Base-by-base conservation (phyloP, 2,113 vertebrate species). In the Podarcis cretensis region DNA sequence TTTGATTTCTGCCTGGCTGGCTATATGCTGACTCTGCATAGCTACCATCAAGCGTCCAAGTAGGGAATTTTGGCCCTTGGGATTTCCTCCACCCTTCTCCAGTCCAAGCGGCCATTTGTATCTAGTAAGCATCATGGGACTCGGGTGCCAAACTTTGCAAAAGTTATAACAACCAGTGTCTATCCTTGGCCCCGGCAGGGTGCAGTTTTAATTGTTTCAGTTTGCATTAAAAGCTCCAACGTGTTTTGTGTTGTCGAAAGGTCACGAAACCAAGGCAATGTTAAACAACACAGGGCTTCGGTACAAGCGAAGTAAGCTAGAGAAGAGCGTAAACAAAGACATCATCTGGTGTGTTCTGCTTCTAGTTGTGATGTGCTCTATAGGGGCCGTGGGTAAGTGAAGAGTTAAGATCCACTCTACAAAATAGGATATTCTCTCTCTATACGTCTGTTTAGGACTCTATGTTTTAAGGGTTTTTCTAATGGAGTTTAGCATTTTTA, bases 181-280 rank as follows among this genome's bases (percentile, higher is more conserved):
- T 5, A 43, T 25, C 35, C 27, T 66, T 48, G 6, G 3, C 57
- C 30, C 63, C 32, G 30, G 63, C 21, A 27, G 14, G 10, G 7
- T 16, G 35, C 54, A 63, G 57, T 13, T 90, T 85, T 85, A 16
- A 74, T 23, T 25, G 0, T 48, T 76, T 40, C 30, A 27, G 14
- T 23, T 82, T 81, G 1, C 3, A 80, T 71, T 54, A 68, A 81
- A 32, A 73, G 88, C 83, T 91, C 48, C 66, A 66, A 0, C 4
- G 1, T 87, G 2, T 48, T 2, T 20, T 92, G 18, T 90, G 74
- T 54, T 74, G 27, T 87, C 92, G 27, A 86, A 99, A 89, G 99
- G 99, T 87, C 99, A 99, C 94, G 99, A 99, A 95, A 99, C 99
- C 83, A 99, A 99, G 97, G 98, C 98, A 10, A 98, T 99, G 98